Evolutionary conservation across 2,888 invertebrate genomes (phyloP).

Genomic region (Acronicta leporina): DNA sequence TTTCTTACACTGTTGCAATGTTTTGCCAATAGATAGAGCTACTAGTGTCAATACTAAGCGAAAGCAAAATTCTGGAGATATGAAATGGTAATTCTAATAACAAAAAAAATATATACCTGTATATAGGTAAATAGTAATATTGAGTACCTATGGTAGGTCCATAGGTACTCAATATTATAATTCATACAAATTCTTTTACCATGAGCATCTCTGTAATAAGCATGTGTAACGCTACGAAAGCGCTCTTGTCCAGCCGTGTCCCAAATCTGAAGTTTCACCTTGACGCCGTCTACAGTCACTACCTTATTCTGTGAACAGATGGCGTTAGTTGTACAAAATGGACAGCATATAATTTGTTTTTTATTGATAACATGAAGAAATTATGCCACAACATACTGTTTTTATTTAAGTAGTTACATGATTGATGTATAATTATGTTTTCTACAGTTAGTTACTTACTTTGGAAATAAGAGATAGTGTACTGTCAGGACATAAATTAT

Average conservation of each 20-base stretch:
- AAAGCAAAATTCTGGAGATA: background rate
- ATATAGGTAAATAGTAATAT: no score
- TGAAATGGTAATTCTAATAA: background rate
- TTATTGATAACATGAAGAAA: slow-evolving; percentile 25
- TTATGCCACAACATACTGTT: slow-evolving; percentile 12
- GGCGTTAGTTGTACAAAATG: slow-evolving; percentile 73
- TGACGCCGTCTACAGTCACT: slow-evolving; percentile 94
- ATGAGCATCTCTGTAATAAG: slow-evolving; percentile 98
- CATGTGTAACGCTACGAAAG: slow-evolving; percentile 97
- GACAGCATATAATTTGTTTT: background rate
- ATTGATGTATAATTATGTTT: background rate
- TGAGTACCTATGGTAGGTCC: no score
- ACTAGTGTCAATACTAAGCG: slow-evolving; percentile 30
- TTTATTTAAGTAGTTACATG: slow-evolving; percentile 2
- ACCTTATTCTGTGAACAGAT: slow-evolving; percentile 93
- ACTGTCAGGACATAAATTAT: no score
- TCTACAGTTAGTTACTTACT: no score
- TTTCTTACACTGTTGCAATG: background rate
- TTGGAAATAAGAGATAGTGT: no score
- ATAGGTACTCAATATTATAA: no score
- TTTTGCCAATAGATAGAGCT: slow-evolving; percentile 60
- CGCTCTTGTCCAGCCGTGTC: slow-evolving; percentile 98
- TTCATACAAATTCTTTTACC: slow-evolving; percentile 88
- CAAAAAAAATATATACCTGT: background rate
- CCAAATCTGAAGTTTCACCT: slow-evolving; percentile 98